Conservation (phyloP, 2,888 invertebrate genomes). For the Fragum sueziense region DNA sequence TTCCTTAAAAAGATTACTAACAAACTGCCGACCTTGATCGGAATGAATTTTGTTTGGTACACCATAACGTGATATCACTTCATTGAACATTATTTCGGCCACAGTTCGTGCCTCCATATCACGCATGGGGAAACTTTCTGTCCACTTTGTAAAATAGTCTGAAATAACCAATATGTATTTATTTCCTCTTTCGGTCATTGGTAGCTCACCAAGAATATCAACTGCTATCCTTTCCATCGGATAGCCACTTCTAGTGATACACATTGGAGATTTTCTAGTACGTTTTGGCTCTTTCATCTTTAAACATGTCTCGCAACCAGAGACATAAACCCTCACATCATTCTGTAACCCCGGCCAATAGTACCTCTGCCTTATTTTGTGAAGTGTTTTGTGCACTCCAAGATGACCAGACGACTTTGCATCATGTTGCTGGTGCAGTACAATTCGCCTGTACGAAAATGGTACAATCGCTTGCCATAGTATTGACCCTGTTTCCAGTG, state of each 20-base stretch:
- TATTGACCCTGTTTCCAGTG: not conserved
- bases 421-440: conserved; percentile 18
- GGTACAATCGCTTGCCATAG: conserved; percentile 21
- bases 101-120: conserved; percentile 18
- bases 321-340: conserved; percentile 18
- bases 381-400: conserved; percentile 18
- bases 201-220: conserved; percentile 26
- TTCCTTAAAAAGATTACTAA: conserved; percentile 26
- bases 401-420: conserved; percentile 24
- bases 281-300: conserved; percentile 23
- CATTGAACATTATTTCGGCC: conserved; percentile 3
- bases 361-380: conserved; percentile 1
- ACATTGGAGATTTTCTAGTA: conserved; percentile 22
- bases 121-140: conserved; percentile 18
- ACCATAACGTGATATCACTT: conserved; percentile 23
- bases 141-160: conserved; percentile 43
- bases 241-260: conserved; percentile 9
- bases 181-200: conserved; percentile 20
- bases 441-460: not conserved
- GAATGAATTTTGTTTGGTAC: conserved; percentile 30
- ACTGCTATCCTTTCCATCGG: conserved; percentile 32
- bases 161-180: conserved; percentile 22
- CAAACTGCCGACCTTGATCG: conserved; percentile 40
- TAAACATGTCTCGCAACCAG: conserved; percentile 18
- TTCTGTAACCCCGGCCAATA: conserved; percentile 37